Evolutionary conservation across 1,140 invertebrate species (phyloP), one percentile per base, ranked within the genome.

Genomic region (Diorhabda sublineata): DNA sequence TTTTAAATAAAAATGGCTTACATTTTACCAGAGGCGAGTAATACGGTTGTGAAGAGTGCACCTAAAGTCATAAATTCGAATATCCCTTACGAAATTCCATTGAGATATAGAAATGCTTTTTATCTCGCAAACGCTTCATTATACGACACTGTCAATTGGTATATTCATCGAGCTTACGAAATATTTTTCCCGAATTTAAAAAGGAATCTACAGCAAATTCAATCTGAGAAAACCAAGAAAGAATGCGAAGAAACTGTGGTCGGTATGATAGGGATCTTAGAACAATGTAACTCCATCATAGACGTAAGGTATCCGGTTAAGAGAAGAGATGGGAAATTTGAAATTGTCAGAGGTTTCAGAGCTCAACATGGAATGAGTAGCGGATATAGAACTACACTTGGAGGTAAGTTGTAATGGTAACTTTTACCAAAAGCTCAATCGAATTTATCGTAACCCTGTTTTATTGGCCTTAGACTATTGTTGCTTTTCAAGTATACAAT

Each of bases 331-430:
- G 94, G 93, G 0, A 83, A 84, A 42, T 92, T 89, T 74, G 91
- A 94, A 74, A 90, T 96, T 64, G 88, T 96, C 42, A 87, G 89
- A 45, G 93, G 89, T 0, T 96, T 92, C 83, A 81, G 94, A 61
- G 90, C 91, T 0, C 93, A 95, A 78, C 93, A 97, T 81, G 91
- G 91, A 69, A 87, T 91, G 6, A 92, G 94, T 78, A 84, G 90
- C 57, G 92, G 85, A 83, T 71, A 87, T 47, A 85, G 83, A 7
- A 66, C 75, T 45, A 75, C 65, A 65, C 63, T 80, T 52, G 77
- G 77, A 62, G 77, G 75, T 77, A 70, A 69, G 64, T 68, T 9
- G 3, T 58, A 42, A 2, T 6, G n/a, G 2, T 7, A 56, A 56
- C 6, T 56, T 26, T 26, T 26, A 26, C 26, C 26, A 26, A 26